A percentile compares a stretch with the other conserved stretches of the same genome.
These are phyloP conservation scores for Drosophila prolongata DNA, from an alignment of 2,888 invertebrate genomes.

Conservation along the genomic window DNA sequence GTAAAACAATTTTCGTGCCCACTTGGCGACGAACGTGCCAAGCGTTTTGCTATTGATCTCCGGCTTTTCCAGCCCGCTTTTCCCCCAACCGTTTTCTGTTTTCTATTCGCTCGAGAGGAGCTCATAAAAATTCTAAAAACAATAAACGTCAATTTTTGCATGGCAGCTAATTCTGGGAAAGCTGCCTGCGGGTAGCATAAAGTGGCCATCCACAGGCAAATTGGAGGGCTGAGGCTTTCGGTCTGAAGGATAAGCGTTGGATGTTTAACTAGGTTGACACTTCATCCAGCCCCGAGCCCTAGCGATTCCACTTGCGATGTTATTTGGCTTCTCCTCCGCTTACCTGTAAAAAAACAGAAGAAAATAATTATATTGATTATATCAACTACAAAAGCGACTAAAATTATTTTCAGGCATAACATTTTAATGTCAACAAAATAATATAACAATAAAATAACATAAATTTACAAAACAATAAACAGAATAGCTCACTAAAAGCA, in stretches of 20 bases:
- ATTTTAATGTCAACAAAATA: too few relatives aligned
- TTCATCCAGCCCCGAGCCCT: slow-evolving; percentile 27
- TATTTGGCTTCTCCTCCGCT: slow-evolving; percentile 1
- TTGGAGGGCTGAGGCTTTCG: background rate
- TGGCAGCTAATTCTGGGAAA: slow-evolving; percentile 62
- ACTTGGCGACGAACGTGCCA: slow-evolving; percentile 31
- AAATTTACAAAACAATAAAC: too few relatives aligned
- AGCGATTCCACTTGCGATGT: slow-evolving; percentile 26
- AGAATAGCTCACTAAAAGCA: too few relatives aligned
- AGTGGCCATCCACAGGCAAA: slow-evolving; percentile 15
- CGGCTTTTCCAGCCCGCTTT: slow-evolving; percentile 4
- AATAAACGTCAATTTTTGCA: slow-evolving; percentile 74
- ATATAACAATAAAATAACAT: background rate
- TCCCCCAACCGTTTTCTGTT: background rate
- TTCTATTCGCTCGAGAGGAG: slow-evolving; percentile 6
- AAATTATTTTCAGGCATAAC: too few relatives aligned
- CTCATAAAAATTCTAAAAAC: slow-evolving; percentile 72
- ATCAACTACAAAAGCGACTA: background rate
- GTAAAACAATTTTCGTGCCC: slow-evolving; percentile 6
- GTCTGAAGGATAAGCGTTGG: slow-evolving; percentile 19
- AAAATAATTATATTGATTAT: slow-evolving; percentile 12
- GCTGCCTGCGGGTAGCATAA: slow-evolving; percentile 24
- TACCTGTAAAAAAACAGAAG: slow-evolving; percentile 13
- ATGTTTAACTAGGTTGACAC: slow-evolving; percentile 48
- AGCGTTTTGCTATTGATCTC: slow-evolving; percentile 28